These are phyloP conservation scores for Andrena praecox DNA, from an alignment of 2,888 invertebrate genomes.

Conservation along the genomic window DNA sequence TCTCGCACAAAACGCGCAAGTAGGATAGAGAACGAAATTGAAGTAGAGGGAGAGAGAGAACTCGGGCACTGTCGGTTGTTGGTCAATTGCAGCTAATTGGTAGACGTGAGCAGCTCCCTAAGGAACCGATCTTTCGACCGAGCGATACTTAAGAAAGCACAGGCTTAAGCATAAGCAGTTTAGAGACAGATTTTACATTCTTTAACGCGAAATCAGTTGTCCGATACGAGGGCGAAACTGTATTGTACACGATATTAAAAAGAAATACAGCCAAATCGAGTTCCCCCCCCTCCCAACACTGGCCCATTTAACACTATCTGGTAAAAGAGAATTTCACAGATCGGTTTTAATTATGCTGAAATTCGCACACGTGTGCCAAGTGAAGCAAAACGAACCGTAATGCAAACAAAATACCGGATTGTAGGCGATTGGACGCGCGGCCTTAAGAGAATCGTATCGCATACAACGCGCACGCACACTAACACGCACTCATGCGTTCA, in stretches of 20 bases:
- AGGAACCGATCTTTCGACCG: constrained; percentile 57
- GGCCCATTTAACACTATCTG: neutral
- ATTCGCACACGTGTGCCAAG: neutral
- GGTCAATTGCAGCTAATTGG: constrained; percentile 82
- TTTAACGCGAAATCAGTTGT: neutral
- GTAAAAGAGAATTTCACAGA: neutral
- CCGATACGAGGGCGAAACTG: neutral
- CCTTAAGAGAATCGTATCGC: constrained; percentile 3
- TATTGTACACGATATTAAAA: neutral
- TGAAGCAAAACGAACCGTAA: neutral
- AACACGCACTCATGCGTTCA: neutral
- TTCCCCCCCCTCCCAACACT: neutral
- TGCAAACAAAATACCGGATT: neutral
- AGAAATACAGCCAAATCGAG: neutral
- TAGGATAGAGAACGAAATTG: constrained; percentile 40
- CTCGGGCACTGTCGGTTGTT: constrained; percentile 74
- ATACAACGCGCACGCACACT: constrained; percentile 2
- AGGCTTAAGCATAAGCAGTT: neutral
- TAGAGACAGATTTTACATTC: neutral
- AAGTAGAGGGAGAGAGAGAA: constrained; percentile 46
- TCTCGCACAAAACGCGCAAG: constrained; percentile 7
- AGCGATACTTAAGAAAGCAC: constrained; percentile 39
- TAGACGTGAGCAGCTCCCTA: constrained; percentile 60
- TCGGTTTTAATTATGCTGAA: neutral
- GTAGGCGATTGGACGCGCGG: neutral